These are phyloP conservation scores for Tiphia femorata DNA, from an alignment of 2,888 invertebrate genomes.

Conservation along the genomic window DNA sequence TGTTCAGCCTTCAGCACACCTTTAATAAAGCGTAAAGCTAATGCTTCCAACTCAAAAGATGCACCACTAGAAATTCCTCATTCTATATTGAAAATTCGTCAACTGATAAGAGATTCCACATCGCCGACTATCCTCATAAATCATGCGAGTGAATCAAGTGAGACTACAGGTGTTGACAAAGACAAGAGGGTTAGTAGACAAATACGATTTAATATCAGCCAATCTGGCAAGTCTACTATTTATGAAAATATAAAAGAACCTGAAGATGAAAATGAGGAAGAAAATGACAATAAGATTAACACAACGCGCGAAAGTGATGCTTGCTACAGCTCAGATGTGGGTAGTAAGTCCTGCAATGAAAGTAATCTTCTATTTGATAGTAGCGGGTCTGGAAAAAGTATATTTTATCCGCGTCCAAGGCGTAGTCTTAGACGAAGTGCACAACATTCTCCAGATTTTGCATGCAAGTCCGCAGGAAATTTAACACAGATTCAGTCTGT, in stretches of 20 bases:
- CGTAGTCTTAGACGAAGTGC: slow-evolving; percentile 53
- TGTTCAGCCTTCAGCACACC: slow-evolving; percentile 57
- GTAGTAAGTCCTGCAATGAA: slow-evolving; percentile 39
- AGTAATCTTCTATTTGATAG: slow-evolving; percentile 43
- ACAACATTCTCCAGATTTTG: too few relatives aligned
- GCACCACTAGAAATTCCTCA: slow-evolving; percentile 56
- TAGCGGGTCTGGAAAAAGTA: slow-evolving; percentile 24
- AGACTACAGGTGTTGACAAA: slow-evolving; percentile 2
- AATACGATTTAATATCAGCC: slow-evolving; percentile 60
- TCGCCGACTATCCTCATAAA: slow-evolving; percentile 33
- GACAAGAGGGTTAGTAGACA: slow-evolving; percentile 46
- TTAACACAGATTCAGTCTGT: too few relatives aligned
- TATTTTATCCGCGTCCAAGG: slow-evolving; percentile 52
- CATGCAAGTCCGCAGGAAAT: too few relatives aligned
- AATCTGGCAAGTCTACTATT: slow-evolving; percentile 15
- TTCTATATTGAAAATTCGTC: slow-evolving; percentile 64
- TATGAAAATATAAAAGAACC: slow-evolving; percentile 11
- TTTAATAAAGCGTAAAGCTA: slow-evolving; percentile 54
- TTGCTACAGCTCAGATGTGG: slow-evolving; percentile 42
- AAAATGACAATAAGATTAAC: slow-evolving; percentile 10
- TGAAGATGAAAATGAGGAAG: slow-evolving; percentile 30
- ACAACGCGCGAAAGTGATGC: slow-evolving; percentile 26
- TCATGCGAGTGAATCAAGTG: neutral
- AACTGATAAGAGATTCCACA: slow-evolving; percentile 53
- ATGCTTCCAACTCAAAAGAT: slow-evolving; percentile 20